Evolutionary conservation across 1,140 invertebrate species (phyloP), one percentile per base, ranked within the genome.

Genomic region (Eupristina koningsbergeri): DNA sequence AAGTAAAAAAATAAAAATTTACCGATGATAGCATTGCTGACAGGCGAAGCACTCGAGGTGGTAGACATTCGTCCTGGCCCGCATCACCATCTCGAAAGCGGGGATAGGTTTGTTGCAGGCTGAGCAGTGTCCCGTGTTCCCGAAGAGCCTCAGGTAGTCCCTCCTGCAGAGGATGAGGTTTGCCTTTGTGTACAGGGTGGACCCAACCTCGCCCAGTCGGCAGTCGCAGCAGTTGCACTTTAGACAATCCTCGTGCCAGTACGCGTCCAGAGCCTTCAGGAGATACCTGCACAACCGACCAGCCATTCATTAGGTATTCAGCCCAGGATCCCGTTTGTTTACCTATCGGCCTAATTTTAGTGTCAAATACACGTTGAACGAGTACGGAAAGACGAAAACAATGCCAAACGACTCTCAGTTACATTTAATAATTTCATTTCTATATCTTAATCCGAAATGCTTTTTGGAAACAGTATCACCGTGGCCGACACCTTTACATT

Each of bases 1-100:
- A n/a, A n/a, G n/a, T n/a, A n/a, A n/a, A 9, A 58, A 26, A 58
- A 9, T 3, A 9, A 22, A 26, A 19, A 92, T 94, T 94, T 91
- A 99, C 98, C 98, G 97, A 93, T 99, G 98, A 93, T 98, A 98
- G 91, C 98, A 99, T 92, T 99, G 97, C 91, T 99, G 98, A 92
- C 98, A 99, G 67, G 98, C 98, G 91, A 99, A 99, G 93, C 98
- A 99, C 91, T 99, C 98, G 85, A 99, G 94, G 92, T 99, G 98
- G 91, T 99, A 99, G 63, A 99, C 98, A 91, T 99, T 99, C 89
- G 95, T 97, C 90, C 97, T 96, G 26, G 98, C 98, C 87, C 98
- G 94, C 98, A 99, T 99, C 82, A 99, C 98, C 98, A 99, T 98
- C 92, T 99, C 98, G 91, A 99, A 99, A 67, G 98, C 98, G 8